Percentiles rank a stretch among this genome's conserved stretches.
These are phyloP conservation scores for Brenthis hecate DNA, from an alignment of 2,888 invertebrate species.

Conservation along the genomic window DNA sequence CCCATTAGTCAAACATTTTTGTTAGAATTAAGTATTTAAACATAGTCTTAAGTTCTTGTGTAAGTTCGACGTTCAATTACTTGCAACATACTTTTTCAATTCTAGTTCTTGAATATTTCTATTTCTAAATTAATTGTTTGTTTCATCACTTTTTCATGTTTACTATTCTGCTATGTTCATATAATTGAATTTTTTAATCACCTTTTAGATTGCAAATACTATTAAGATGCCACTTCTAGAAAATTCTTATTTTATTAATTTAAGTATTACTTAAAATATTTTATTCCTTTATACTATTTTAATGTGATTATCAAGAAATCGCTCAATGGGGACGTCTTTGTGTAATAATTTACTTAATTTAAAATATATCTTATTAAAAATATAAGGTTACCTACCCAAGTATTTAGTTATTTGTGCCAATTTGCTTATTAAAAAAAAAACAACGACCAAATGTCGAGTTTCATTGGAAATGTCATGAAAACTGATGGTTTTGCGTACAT, in stretches of 20 bases:
- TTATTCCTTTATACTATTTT: slow-evolving; percentile 31
- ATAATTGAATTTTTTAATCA: slow-evolving; percentile 8
- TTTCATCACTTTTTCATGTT: slow-evolving; percentile 7
- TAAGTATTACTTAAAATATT: slow-evolving; percentile 39
- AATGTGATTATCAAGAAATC: slow-evolving; percentile 36
- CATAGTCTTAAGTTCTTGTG: slow-evolving; percentile 51
- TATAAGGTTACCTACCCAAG: slow-evolving; percentile 33
- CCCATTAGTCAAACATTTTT: slow-evolving; percentile 73
- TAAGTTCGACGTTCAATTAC: slow-evolving; percentile 42
- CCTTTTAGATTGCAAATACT: slow-evolving; percentile 17
- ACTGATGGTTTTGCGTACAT: slow-evolving; percentile 56
- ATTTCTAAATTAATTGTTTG: slow-evolving; percentile 6
- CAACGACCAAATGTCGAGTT: slow-evolving; percentile 30
- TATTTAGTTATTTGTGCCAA: slow-evolving; percentile 38
- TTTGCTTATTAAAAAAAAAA: slow-evolving; percentile 36
- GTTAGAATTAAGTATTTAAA: slow-evolving; percentile 77
- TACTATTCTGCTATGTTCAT: slow-evolving; percentile 15
- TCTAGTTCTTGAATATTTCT: slow-evolving; percentile 21
- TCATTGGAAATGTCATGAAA: slow-evolving; percentile 52
- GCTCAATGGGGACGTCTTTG: slow-evolving; percentile 39
- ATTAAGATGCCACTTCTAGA: slow-evolving; percentile 24
- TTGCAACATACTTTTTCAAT: slow-evolving; percentile 25
- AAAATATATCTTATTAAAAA: slow-evolving; percentile 23
- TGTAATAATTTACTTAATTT: slow-evolving; percentile 35
- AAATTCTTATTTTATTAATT: slow-evolving; percentile 31